Conservation (phyloP, 2,888 invertebrate genomes). For the Frankliniella intonsa region DNA sequence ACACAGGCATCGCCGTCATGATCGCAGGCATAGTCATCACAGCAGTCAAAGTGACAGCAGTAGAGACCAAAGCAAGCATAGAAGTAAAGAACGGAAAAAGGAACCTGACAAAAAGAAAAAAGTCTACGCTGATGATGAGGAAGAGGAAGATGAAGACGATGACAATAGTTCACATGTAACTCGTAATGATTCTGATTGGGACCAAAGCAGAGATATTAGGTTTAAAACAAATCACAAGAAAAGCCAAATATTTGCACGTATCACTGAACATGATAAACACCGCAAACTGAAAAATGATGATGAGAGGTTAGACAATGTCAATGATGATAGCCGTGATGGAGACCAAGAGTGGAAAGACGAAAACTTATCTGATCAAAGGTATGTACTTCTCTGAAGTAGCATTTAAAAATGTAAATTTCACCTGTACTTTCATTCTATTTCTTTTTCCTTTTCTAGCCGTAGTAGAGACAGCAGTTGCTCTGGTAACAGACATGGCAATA, state of each 20-base stretch:
- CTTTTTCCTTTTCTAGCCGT: neutral
- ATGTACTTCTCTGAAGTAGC: slow-evolving; percentile 30
- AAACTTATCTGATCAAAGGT: slow-evolving; percentile 31
- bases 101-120: slow-evolving; percentile 52
- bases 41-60: slow-evolving; percentile 29
- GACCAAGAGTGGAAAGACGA: slow-evolving; percentile 32
- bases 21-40: slow-evolving; percentile 30
- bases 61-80: slow-evolving; percentile 43
- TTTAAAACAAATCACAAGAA: neutral
- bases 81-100: slow-evolving; percentile 47
- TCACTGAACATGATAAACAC: neutral
- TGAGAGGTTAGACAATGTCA: slow-evolving; percentile 23
- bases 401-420: neutral
- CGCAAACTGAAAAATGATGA: neutral
- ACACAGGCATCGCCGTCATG: slow-evolving; percentile 31
- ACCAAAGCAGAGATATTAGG: slow-evolving; percentile 11
- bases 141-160: neutral
- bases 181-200: slow-evolving; percentile 16
- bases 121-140: slow-evolving; percentile 14
- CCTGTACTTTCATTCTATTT: neutral
- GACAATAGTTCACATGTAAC: slow-evolving; percentile 14
- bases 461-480: neutral
- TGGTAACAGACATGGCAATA: neutral
- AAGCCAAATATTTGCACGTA: slow-evolving; percentile 11
- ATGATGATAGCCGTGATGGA: slow-evolving; percentile 29